These are phyloP conservation scores for Lepidochitona cinerea DNA, from an alignment of 2,888 invertebrate genomes.

Conservation along the genomic window DNA sequence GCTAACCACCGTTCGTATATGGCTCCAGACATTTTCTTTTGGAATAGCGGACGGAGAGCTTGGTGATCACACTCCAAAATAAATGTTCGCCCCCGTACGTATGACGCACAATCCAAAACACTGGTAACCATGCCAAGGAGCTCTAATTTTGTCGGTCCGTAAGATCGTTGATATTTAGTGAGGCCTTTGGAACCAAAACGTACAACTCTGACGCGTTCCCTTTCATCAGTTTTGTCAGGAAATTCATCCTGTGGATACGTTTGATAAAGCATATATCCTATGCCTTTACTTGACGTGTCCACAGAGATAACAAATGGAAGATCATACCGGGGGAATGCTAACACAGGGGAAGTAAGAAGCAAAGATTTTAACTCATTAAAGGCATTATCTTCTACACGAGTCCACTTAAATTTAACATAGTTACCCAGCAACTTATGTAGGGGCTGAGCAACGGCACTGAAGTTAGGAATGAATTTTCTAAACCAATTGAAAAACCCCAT, in stretches of 20 bases:
- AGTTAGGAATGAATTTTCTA: slow-evolving; percentile 12
- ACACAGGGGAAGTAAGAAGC: slow-evolving; percentile 8
- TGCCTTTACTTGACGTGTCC: slow-evolving; percentile 11
- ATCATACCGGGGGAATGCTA: slow-evolving; percentile 16
- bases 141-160: slow-evolving; percentile 2
- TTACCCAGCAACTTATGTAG: background rate
- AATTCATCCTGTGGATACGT: too few species aligned
- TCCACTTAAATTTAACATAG: slow-evolving; percentile 8
- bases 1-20: slow-evolving; percentile 5
- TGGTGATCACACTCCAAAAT: slow-evolving; percentile 5
- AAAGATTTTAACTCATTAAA: slow-evolving; percentile 5
- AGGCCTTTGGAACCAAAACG: background rate
- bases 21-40: background rate
- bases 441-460: background rate
- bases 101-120: background rate
- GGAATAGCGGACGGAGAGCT: background rate
- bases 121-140: background rate
- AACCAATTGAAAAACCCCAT: slow-evolving; percentile 17
- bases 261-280: slow-evolving; percentile 5
- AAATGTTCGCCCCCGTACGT: background rate
- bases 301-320: slow-evolving; percentile 10
- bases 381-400: background rate
- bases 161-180: background rate
- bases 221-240: too few species aligned
- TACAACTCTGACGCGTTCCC: background rate